Evolutionary conservation across 2,888 invertebrate species (phyloP).

Genomic region (Leucoma salicis): DNA sequence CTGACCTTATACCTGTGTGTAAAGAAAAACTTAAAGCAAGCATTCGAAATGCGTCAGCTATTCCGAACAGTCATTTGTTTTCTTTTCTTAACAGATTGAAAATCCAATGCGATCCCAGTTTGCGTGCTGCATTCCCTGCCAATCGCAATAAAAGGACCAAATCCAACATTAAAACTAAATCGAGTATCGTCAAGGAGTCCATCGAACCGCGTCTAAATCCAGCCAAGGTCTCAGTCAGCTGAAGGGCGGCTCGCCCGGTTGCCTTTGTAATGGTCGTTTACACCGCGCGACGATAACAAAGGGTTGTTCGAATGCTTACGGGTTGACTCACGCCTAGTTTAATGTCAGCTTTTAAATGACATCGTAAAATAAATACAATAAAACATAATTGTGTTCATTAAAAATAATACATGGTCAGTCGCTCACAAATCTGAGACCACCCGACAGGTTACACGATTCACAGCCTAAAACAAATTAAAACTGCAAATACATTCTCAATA

Average conservation of each 20-base stretch:
- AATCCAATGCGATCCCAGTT: slow-evolving; percentile 47
- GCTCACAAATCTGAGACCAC: slow-evolving; percentile 52
- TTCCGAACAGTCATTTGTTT: slow-evolving; percentile 31
- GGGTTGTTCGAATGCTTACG: slow-evolving; percentile 60
- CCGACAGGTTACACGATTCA: slow-evolving; percentile 48
- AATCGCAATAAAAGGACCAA: slow-evolving; percentile 63
- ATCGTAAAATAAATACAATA: slow-evolving; percentile 24
- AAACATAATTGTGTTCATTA: slow-evolving; percentile 14
- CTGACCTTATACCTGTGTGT: slow-evolving; percentile 52
- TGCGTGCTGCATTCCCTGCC: slow-evolving; percentile 54
- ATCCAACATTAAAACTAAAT: slow-evolving; percentile 66
- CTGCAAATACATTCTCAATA: slow-evolving; percentile 39
- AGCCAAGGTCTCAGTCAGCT: slow-evolving; percentile 76
- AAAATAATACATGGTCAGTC: slow-evolving; percentile 29
- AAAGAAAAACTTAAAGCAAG: slow-evolving; percentile 38
- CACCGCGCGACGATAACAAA: slow-evolving; percentile 73
- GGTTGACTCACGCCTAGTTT: slow-evolving; percentile 62
- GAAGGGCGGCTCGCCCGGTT: slow-evolving; percentile 75
- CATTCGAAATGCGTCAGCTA: slow-evolving; percentile 32
- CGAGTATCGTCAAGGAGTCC: slow-evolving; percentile 65
- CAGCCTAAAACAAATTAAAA: slow-evolving; percentile 47
- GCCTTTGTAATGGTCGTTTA: slow-evolving; percentile 73
- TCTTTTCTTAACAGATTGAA: slow-evolving; percentile 42
- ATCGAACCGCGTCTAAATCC: slow-evolving; percentile 78
- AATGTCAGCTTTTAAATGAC: slow-evolving; percentile 32